Evolutionary conservation across 2,888 invertebrate genomes (phyloP).

Genomic region (Zeuzera pyrina): DNA sequence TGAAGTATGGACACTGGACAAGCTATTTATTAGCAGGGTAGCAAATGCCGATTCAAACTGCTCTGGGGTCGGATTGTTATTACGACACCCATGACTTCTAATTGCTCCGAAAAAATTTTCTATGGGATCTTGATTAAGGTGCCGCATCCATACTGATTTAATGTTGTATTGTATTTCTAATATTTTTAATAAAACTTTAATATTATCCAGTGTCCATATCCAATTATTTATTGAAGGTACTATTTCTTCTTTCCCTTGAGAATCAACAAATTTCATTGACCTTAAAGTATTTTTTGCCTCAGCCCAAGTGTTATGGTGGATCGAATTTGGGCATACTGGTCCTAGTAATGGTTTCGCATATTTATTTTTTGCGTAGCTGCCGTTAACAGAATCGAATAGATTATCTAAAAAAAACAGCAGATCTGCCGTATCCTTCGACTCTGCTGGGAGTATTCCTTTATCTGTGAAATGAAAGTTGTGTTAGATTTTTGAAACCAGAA

Average conservation of each 20-base stretch:
- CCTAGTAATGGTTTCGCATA: background rate
- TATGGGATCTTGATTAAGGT: slow-evolving; percentile 9
- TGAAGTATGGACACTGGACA: slow-evolving; percentile 4
- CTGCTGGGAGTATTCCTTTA: slow-evolving; percentile 1
- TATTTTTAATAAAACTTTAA: slow-evolving; percentile 3
- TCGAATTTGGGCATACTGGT: background rate
- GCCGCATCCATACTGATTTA: slow-evolving; percentile 5
- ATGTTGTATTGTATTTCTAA: slow-evolving; percentile 5
- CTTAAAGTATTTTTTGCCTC: background rate
- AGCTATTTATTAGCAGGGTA: slow-evolving; percentile 6
- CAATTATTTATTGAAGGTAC: background rate
- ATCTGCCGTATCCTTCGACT: slow-evolving; percentile 4
- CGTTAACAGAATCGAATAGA: slow-evolving; percentile 1
- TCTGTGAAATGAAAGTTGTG: slow-evolving; percentile 1
- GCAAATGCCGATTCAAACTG: slow-evolving; percentile 7
- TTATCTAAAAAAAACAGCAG: slow-evolving; percentile 2
- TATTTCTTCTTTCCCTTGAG: background rate
- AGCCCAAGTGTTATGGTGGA: background rate
- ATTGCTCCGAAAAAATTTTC: slow-evolving; percentile 9
- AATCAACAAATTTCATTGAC: background rate
- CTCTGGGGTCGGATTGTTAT: slow-evolving; percentile 4
- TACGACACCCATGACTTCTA: slow-evolving; percentile 7
- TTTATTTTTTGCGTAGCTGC: background rate
- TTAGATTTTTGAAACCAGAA: too few relatives aligned
- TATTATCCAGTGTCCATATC: slow-evolving; percentile 1